Evolutionary conservation across 2,888 invertebrate genomes (phyloP).

Genomic region (Diarsia brunnea): DNA sequence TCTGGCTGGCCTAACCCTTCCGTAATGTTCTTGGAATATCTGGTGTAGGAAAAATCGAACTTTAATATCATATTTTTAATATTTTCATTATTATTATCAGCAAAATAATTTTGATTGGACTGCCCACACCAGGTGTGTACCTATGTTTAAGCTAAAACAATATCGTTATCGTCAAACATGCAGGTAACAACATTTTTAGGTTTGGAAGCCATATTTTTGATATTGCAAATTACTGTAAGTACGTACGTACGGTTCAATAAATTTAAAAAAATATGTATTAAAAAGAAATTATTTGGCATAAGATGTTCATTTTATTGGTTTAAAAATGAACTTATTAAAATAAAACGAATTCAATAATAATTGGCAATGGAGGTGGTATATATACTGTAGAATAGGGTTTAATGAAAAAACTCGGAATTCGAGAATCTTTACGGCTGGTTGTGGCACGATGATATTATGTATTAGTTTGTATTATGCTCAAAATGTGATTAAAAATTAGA

Average conservation of each 20-base stretch:
- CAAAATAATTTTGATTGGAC: not conserved
- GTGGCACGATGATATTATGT: slow-evolving; percentile 31
- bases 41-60: not conserved
- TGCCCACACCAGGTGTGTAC: not conserved
- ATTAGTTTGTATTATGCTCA: slow-evolving; percentile 49
- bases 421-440: slow-evolving; percentile 42
- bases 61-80: not conserved
- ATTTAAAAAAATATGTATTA: not conserved
- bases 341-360: not conserved
- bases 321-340: not conserved
- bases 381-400: slow-evolving; percentile 13
- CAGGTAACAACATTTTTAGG: not conserved
- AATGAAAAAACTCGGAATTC: slow-evolving; percentile 3
- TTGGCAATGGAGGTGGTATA: slow-evolving; percentile 2
- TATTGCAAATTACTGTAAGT: slow-evolving; percentile 9
- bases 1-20: not conserved
- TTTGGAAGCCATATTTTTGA: slow-evolving; percentile 13
- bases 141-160: not conserved
- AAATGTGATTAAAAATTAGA: slow-evolving; percentile 43
- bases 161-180: not conserved
- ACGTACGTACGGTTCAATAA: not conserved
- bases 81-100: not conserved
- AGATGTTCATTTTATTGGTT: slow-evolving; percentile 3
- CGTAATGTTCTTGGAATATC: not conserved
- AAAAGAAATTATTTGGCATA: not conserved